Percentiles rank a stretch among this genome's conserved stretches.
These are phyloP conservation scores for Amiota communis DNA, from an alignment of 2,888 invertebrate genomes.

Conservation along the genomic window DNA sequence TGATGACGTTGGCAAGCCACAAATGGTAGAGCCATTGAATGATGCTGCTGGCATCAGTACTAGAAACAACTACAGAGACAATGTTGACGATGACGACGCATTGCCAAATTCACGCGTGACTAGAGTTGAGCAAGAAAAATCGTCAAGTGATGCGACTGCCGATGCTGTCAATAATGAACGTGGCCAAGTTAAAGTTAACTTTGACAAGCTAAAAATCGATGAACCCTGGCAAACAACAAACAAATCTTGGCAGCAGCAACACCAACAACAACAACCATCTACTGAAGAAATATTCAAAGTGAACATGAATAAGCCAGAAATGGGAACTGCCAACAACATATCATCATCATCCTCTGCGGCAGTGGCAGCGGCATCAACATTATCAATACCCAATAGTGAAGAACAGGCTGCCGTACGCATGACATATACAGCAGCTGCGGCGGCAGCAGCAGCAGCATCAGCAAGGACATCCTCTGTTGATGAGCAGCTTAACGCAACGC, in stretches of 20 bases:
- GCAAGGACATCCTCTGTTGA: constrained; percentile 53
- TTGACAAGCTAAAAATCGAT: constrained; percentile 15
- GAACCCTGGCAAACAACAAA: constrained; percentile 21
- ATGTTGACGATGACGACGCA: constrained; percentile 31
- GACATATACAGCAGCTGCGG: constrained; percentile 48
- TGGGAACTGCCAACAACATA: constrained; percentile 43
- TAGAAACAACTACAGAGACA: neutral
- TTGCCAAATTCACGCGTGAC: constrained; percentile 63
- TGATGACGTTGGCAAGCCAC: constrained; percentile 27
- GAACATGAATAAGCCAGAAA: constrained; percentile 5
- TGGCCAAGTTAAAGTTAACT: constrained; percentile 2
- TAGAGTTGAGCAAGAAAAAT: constrained; percentile 64
- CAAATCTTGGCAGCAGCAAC: constrained; percentile 33
- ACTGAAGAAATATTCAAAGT: constrained; percentile 44
- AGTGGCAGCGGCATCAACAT: neutral
- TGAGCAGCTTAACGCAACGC: constrained; percentile 57
- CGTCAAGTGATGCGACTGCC: constrained; percentile 56
- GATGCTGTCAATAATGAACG: constrained; percentile 57
- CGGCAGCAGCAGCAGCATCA: constrained; percentile 48
- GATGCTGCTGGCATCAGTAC: constrained; percentile 6
- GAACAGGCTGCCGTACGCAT: neutral
- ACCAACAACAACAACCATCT: constrained; percentile 33
- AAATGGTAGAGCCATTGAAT: constrained; percentile 12
- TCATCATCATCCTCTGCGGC: neutral
- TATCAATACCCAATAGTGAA: neutral